Percentiles rank a stretch among this genome's conserved stretches.
These are phyloP conservation scores for Poeciliopsis gracilis DNA, from an alignment of 2,797 vertebrate species.

Conservation along the genomic window DNA sequence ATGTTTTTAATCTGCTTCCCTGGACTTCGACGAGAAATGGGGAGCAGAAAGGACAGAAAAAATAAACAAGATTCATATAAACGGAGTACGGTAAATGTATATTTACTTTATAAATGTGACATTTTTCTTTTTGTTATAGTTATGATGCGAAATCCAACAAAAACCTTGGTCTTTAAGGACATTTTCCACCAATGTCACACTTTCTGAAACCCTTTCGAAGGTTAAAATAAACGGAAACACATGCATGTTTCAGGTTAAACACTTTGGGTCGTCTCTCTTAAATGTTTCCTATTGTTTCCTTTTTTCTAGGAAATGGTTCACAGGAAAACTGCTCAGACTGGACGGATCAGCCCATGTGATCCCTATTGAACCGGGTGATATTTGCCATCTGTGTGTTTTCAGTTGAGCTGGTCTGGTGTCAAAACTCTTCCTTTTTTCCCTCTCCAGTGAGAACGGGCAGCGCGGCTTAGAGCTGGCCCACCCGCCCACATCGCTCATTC, in stretches of 20 bases:
- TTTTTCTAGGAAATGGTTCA: not conserved
- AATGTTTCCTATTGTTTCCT: not conserved
- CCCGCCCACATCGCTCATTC: constrained; percentile 37
- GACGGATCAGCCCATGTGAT: constrained; percentile 27
- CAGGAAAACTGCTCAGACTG: constrained; percentile 26
- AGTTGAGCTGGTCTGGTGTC: constrained; percentile 27
- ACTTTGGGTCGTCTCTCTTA: not conserved
- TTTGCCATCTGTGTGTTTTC: constrained; percentile 26
- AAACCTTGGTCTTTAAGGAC: not conserved
- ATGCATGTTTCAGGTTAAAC: not conserved
- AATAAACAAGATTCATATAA: not conserved
- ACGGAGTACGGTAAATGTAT: no score
- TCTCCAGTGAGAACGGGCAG: constrained; percentile 28
- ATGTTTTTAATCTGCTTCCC: not conserved
- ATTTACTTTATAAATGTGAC: not conserved
- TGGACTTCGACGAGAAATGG: constrained; percentile 4
- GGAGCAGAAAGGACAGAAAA: constrained; percentile 5
- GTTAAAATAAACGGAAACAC: not conserved
- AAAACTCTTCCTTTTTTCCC: constrained; percentile 19
- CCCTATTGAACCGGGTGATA: constrained; percentile 33
- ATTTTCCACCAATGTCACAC: not conserved
- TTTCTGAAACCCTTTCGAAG: not conserved
- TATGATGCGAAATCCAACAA: not conserved
- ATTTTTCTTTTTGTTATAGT: not conserved
- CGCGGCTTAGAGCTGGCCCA: constrained; percentile 30